Evolutionary conservation across 92 coral and sea anemone genomes (phyloP), one percentile per base, ranked within the genome.

Genomic region (Heteractis magnifica): DNA sequence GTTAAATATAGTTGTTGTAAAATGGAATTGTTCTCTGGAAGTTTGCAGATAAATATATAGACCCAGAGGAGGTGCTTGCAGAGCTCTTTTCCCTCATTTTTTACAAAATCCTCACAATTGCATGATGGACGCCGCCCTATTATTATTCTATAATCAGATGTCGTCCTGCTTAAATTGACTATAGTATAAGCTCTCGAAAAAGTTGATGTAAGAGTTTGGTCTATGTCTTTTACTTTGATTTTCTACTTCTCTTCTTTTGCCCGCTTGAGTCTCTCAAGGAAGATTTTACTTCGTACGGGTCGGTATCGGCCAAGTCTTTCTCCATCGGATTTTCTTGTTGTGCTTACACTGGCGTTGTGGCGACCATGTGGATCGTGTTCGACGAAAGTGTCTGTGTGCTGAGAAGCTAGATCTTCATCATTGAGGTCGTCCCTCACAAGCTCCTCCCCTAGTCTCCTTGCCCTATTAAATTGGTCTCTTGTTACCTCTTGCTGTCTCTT

Each of bases 361-460:
- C 19, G 78, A 72, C 56, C 79, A 55, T 82, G 56, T 49, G 85
- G 62, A 65, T 19, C 58, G 49, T 52, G 34, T 20, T 51, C 77
- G 13, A 34, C 77, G 77, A 20, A 73, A 73, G 6, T 26, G 44
- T 34, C 21, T 73, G 77, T 3, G 15, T 26, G 6, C 16, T 48
- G 77, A 10, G 49, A 48, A 73, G 77, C 44, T 6, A 23, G 15
- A 51, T 72, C 79, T 51, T 82, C 85, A 34, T 72, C 85, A 13
- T 8, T 82, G 26, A 72, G 16, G 49, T 72, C 85, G 51, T 82
- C 68, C 10, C 70, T 59, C 55, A 18, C 23, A 8, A 77, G 78
- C 26, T 84, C 88, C 77, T 77, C 78, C 50, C 88, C 84, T 10
- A 85, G 84, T 16, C n/a, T 14, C 20, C 15, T 71, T 14, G 80